Evolutionary conservation across 2,113 vertebrate species (phyloP).

Genomic region (Heliornis fulica): DNA sequence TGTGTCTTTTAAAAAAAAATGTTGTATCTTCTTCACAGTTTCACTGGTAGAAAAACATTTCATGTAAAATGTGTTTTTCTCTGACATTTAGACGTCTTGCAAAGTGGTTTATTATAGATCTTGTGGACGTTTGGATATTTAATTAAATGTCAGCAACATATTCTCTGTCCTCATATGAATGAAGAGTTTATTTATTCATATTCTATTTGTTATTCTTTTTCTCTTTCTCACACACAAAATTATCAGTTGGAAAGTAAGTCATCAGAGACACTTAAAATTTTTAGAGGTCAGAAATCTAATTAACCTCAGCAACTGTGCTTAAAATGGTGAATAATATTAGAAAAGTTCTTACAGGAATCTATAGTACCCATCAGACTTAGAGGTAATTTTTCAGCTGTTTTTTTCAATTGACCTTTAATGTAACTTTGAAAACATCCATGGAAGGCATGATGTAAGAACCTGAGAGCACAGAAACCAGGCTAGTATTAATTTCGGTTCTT

Average conservation of each 20-base stretch:
- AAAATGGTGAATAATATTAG: conserved; percentile 53
- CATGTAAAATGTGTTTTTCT: conserved; percentile 62
- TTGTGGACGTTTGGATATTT: conserved; percentile 74
- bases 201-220: conserved; percentile 74
- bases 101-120: conserved; percentile 74
- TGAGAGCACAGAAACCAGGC: not conserved
- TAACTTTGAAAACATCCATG: conserved; percentile 6
- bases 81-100: conserved; percentile 72
- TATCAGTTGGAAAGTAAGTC: conserved; percentile 70
- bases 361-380: not conserved
- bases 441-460: not conserved
- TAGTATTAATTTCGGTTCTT: not conserved
- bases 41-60: conserved; percentile 17
- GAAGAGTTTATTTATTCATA: conserved; percentile 62
- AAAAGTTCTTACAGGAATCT: conserved; percentile 35
- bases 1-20: conserved; percentile 25
- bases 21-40: conserved; percentile 58
- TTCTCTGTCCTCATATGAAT: conserved; percentile 57
- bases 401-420: conserved; percentile 52
- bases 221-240: conserved; percentile 64
- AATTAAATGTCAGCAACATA: conserved; percentile 77
- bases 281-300: conserved; percentile 77
- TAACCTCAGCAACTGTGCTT: conserved; percentile 72
- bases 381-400: not conserved
- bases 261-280: conserved; percentile 72